Evolutionary conservation across 2,797 vertebrate genomes (phyloP).

Genomic region (Lindbergichthys nudifrons): DNA sequence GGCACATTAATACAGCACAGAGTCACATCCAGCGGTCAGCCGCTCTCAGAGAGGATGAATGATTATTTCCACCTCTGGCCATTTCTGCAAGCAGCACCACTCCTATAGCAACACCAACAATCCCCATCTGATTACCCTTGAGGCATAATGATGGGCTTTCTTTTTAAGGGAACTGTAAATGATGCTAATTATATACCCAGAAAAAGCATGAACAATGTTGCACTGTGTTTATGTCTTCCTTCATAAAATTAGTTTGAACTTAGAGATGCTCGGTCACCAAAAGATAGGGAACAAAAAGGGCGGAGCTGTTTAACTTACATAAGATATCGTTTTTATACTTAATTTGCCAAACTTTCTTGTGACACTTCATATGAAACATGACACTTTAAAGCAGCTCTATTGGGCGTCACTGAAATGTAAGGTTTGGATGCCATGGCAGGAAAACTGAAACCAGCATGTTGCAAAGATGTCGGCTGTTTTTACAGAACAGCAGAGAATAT

Average conservation of each 20-base stretch:
- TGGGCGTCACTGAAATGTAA: conserved; percentile 37
- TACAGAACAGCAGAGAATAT: conserved; percentile 53
- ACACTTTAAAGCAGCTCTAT: conserved; percentile 20
- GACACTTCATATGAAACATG: background rate
- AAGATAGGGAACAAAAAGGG: conserved; percentile 33
- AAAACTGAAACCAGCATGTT: conserved; percentile 30
- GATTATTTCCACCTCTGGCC: conserved; percentile 59
- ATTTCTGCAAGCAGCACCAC: conserved; percentile 41
- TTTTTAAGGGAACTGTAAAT: conserved; percentile 64
- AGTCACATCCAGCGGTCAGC: conserved; percentile 32
- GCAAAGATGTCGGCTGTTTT: conserved; percentile 55
- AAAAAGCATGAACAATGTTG: conserved; percentile 70
- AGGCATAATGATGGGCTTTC: conserved; percentile 71
- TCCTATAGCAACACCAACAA: conserved; percentile 61
- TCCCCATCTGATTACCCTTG: conserved; percentile 57
- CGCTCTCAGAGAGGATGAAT: conserved; percentile 57
- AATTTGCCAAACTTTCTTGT: conserved; percentile 15
- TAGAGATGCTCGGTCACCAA: conserved; percentile 17
- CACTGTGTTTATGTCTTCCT: conserved; percentile 67
- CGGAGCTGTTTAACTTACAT: conserved; percentile 18
- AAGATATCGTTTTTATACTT: background rate
- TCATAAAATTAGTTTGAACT: conserved; percentile 34
- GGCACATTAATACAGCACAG: conserved; percentile 38
- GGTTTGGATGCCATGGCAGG: conserved; percentile 27
- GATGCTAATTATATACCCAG: conserved; percentile 60